Base-by-base conservation (phyloP, 2,888 invertebrate genomes). In the Melipona bicolor region DNA sequence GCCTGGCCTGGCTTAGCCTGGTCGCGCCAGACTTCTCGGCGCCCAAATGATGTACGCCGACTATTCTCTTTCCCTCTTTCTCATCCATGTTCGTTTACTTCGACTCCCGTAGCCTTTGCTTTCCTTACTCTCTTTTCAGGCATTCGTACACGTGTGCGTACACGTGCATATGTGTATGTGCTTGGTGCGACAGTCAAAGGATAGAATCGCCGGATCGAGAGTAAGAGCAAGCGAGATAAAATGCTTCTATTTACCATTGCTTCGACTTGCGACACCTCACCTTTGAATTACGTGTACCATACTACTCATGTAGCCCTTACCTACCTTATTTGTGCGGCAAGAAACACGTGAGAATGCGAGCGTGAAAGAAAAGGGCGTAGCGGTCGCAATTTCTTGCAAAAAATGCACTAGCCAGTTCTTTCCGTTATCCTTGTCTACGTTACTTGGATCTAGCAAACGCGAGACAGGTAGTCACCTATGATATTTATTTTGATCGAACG, bases 1-100 rank as follows among this genome's bases (percentile, higher is more conserved):
- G 89, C 90, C 86, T 90, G 90, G 87, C 85, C 92, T 78, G 81
- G 81, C 90, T 84, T 88, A 88, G 87, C 87, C 89, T 90, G 87
- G 87, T 87, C 92, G 92, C 88, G 93, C 94, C 93, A 94, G 94
- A 94, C 94, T 94, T 93, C 92, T 92, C 93, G 94, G 94, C 94
- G 94, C 94, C 94, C 93, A 93, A 94, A 94, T 94, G 91, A 93
- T 93, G 91, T 91, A 92, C 92, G 87, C 86, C 93, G 92, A 86
- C 87, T 86, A 77, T 89, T 86, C 89, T 84, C 84, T 83, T 84
- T 88, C 79, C 84, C 84, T 76, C 80, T 84, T 70, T 69, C 78
- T 72, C 81, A 24, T 21, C 70, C 77, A 43, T 82, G 77, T 72
- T 71, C 73, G 52, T 67, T 75, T 70, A 82, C 83, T 68, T 75